Conservation (phyloP, 2,113 vertebrate genomes). For the Baryphthengus martii region DNA sequence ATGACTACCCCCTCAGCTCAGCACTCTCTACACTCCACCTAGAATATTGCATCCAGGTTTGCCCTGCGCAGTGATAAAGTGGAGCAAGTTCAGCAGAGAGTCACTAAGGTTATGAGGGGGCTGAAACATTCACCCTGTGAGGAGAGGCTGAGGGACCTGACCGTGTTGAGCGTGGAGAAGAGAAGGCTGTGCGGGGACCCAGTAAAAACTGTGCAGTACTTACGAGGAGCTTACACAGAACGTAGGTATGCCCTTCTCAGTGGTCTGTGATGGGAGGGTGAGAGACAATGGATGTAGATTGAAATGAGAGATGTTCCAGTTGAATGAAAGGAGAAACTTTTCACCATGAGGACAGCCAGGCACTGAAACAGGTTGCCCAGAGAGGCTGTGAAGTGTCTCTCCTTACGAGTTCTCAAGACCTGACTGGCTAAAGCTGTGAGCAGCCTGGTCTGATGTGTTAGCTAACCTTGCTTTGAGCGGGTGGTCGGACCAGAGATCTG, state of each 20-base stretch:
- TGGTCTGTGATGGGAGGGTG: neutral
- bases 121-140: neutral
- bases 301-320: neutral
- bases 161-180: accelerated
- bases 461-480: neutral
- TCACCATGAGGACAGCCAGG: neutral
- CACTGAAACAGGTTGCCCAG: neutral
- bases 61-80: neutral
- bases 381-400: neutral
- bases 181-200: accelerated
- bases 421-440: neutral
- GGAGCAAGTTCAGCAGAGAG: neutral
- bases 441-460: neutral
- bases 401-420: neutral
- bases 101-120: neutral
- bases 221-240: neutral
- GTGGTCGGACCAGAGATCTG: neutral
- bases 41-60: neutral
- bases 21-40: neutral
- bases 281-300: neutral
- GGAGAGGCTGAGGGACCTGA: neutral
- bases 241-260: neutral
- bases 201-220: neutral
- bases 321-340: neutral
- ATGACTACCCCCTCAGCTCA: neutral